phyloP scores from a whole-genome alignment of 30 jellyfish, hydroid and myxozoan genomes.

The Cassiopea andromeda region DNA sequence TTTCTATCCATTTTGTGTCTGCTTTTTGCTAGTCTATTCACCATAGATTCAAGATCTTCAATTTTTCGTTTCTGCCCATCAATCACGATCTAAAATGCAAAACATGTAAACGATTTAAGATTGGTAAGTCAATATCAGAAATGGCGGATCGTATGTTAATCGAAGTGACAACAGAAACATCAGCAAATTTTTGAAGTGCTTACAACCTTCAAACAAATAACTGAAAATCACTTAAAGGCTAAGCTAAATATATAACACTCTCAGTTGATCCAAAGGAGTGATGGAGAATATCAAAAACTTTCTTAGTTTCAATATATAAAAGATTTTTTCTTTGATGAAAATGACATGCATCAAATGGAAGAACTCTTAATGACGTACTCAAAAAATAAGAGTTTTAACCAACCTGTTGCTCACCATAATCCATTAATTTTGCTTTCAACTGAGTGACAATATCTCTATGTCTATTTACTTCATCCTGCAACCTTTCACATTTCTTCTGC shows the following conservation, averaged over 20 bases:
- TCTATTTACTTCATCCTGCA: constrained; percentile 63
- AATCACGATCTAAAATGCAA: constrained; percentile 29
- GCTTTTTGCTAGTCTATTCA: constrained; percentile 77
- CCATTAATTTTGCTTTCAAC: constrained; percentile 60
- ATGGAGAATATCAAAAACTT: too few relatives aligned
- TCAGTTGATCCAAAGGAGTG: too few relatives aligned
- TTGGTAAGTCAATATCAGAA: too few relatives aligned
- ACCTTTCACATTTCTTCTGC: constrained; percentile 70
- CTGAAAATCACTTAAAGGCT: too few relatives aligned
- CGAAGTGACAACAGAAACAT: too few relatives aligned
- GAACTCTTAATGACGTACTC: background rate
- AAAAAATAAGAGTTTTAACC: background rate
- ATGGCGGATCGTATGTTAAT: too few relatives aligned
- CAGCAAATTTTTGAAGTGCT: too few relatives aligned
- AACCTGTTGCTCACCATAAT: constrained; percentile 73
- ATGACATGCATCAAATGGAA: too few relatives aligned
- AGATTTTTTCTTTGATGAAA: too few relatives aligned
- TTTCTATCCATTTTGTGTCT: constrained; percentile 55
- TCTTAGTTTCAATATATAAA: too few relatives aligned
- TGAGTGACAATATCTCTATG: constrained; percentile 56
- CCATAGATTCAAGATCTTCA: constrained; percentile 65
- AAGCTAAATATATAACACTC: too few relatives aligned
- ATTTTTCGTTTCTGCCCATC: constrained; percentile 65
- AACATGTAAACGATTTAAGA: background rate
- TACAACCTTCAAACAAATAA: too few relatives aligned